Base-by-base conservation (phyloP, 2,888 invertebrate genomes). In the Seira musarum region DNA sequence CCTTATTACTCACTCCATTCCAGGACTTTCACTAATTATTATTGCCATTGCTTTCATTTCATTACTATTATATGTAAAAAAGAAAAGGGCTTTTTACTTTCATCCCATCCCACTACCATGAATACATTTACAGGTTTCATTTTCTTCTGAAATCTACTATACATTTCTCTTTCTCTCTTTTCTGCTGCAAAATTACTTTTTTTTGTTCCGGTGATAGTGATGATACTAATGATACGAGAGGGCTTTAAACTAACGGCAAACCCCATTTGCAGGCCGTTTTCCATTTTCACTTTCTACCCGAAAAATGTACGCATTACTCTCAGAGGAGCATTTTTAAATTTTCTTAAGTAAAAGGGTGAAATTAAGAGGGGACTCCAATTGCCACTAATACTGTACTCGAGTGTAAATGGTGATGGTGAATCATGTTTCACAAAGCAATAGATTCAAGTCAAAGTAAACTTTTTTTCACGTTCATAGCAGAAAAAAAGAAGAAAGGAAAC, bases 11-110 rank as follows among this genome's bases (percentile, higher is more conserved):
- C n/a, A n/a, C n/a, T n/a, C n/a, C n/a, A n/a, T n/a, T n/a, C n/a
- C n/a, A 40, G 40, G 40, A 40, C 19, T 25, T 70, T 60, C 60
- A 69, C 71, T 72, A 72, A 72, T 72, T 72, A 72, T 72, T 49
- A 73, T 73, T 64, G 65, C 65, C 65, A 73, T 65, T 65, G 53
- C 17, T 64, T 25, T 71, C 19, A n/a, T 40, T 13, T 40, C 40
- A 40, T 40, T 40, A 40, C 40, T 40, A 40, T n/a, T n/a, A n/a
- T n/a, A n/a, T 40, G 40, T 40, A 40, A 40, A 40, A 40, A 40
- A n/a, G n/a, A n/a, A n/a, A 8, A 40, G 40, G 40, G n/a, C n/a
- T n/a, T 40, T 40, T 40, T 40, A 40, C 40, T 40, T 40, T 40
- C 71, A 19, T 25, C 63, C 13, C 61, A 22, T 24, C 15, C 68